Evolutionary conservation across 2,113 vertebrate species (phyloP).

Genomic region (Phodopus roborovskii): DNA sequence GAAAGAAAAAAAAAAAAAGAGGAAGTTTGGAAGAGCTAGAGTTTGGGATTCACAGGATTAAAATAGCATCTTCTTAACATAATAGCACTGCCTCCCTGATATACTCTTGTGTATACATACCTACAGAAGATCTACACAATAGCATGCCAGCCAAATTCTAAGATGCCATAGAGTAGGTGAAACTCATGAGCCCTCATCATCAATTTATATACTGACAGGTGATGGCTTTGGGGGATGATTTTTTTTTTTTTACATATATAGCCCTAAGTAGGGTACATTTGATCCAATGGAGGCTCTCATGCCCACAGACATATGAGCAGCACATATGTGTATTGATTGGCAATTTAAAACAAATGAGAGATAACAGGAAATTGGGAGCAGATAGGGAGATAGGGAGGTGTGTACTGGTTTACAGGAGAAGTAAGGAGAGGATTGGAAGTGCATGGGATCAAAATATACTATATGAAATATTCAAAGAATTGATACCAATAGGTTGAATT

Average conservation of each 20-base stretch:
- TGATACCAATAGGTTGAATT: not conserved
- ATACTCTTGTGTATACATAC: rapidly evolving
- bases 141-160: not conserved
- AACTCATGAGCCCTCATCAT: no score
- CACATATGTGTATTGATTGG: not conserved
- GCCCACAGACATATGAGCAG: not conserved
- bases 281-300: not conserved
- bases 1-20: not conserved
- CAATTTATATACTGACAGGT: not conserved
- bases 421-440: not conserved
- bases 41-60: not conserved
- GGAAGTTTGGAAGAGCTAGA: not conserved
- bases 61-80: not conserved
- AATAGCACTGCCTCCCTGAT: not conserved
- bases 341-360: not conserved
- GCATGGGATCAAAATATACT: not conserved
- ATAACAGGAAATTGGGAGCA: not conserved
- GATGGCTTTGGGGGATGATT: not conserved
- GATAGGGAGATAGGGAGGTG: not conserved
- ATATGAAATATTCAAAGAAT: not conserved
- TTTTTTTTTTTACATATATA: not conserved
- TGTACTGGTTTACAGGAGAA: not conserved
- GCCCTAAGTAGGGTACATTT: rapidly evolving
- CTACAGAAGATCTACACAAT: not conserved
- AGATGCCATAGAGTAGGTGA: not conserved